Evolutionary conservation across 37 sponge, comb jelly and placozoan genomes (phyloP).

Genomic region (Ephydatia muelleri): DNA sequence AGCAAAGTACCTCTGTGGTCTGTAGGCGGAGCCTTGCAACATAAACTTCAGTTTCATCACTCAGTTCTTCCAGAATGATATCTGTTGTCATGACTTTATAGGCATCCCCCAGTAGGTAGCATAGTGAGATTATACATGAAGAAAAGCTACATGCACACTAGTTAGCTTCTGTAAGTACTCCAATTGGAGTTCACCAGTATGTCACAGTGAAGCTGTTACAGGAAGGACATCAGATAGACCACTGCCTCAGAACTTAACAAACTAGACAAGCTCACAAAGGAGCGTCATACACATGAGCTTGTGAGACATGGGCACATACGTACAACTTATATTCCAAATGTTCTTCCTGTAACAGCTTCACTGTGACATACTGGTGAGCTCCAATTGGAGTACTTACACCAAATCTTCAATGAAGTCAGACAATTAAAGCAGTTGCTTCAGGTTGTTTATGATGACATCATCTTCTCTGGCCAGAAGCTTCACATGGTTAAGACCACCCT

Average conservation of each 20-base stretch:
- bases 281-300: too few relatives aligned
- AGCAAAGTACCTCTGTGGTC: constrained; percentile 80
- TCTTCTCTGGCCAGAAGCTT: neutral
- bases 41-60: constrained; percentile 66
- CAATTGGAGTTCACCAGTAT: too few relatives aligned
- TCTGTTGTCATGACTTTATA: constrained; percentile 5
- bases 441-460: neutral
- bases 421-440: neutral
- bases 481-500: neutral
- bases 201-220: too few relatives aligned
- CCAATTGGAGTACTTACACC: neutral
- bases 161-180: neutral
- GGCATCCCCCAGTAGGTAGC: constrained; percentile 7
- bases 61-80: constrained; percentile 40
- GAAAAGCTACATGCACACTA: neutral
- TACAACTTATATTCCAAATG: constrained; percentile 45
- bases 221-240: constrained; percentile 47
- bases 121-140: neutral
- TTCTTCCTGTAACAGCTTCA: constrained; percentile 48
- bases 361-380: too few relatives aligned
- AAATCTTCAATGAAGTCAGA: neutral
- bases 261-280: constrained; percentile 70
- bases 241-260: constrained; percentile 13
- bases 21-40: constrained; percentile 60
- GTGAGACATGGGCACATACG: constrained; percentile 45